Base-by-base conservation (phyloP, 2,888 invertebrate species). In the Drosophila limbata region DNA sequence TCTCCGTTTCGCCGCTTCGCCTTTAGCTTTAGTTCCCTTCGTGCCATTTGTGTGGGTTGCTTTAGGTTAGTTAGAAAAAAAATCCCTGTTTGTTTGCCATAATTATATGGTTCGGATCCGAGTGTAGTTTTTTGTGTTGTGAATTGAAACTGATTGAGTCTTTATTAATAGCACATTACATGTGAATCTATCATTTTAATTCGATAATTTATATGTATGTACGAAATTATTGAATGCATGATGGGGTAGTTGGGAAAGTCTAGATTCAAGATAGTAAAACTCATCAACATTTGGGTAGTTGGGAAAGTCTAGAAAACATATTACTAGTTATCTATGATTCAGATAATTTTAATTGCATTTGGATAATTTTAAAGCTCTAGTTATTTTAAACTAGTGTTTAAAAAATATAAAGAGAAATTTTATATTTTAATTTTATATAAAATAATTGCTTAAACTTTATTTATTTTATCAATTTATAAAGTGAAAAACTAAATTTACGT, bases 11-110 rank as follows among this genome's bases (percentile, higher is more conserved):
- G 60, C 62, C 57, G 61, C 37, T 52, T 52, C 60, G 62, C 73
- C 52, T 60, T n/a, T 65, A 73, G 65, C 70, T 40, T 47, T 56
- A 55, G 70, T 71, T 63, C 55, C 50, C 56, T 53, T 19, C 47
- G 78, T 61, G 62, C 55, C 53, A 42, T 62, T 52, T 66, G 69
- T 68, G 65, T 69, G 42, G 66, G 64, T 50, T 63, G 64, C 9
- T 44, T 59, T 45, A 56, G 56, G 53, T 73, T 53, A 44, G 56
- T 35, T 60, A 52, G n/a, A 39, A 45, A 64, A 61, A 57, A 77
- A 77, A 33, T 67, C 76, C 84, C 87, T 78, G 47, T 47, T 53
- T 48, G 56, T 66, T 66, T 55, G 60, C 64, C 56, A 53, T 82
- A 81, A 84, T 86, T 81, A 70, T 64, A 78, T 53, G 57, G 48